Conservation (phyloP, 2,113 vertebrate species). For the Tricholaema leucomelas region DNA sequence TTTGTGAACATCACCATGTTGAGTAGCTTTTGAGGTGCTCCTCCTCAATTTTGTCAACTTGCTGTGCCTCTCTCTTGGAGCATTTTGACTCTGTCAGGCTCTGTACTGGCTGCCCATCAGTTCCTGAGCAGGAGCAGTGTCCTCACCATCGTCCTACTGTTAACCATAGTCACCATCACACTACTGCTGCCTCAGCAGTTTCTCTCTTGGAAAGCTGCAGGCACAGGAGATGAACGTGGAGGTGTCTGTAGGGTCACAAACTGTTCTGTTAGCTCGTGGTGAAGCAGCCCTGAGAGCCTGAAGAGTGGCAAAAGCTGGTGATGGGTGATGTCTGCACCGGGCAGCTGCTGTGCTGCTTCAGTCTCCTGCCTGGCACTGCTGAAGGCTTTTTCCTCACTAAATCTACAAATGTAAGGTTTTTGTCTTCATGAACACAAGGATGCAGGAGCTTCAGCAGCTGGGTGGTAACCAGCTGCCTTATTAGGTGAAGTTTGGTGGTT, state of each 20-base stretch:
- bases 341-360: background rate
- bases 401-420: background rate
- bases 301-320: background rate
- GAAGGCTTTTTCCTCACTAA: background rate
- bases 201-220: no score
- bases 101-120: no score
- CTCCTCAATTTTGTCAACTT: background rate
- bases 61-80: accelerated
- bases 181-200: no score
- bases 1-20: background rate
- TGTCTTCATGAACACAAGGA: background rate
- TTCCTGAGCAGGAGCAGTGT: no score
- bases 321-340: no score
- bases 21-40: background rate
- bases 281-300: background rate
- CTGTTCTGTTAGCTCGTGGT: no score
- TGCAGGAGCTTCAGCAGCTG: background rate
- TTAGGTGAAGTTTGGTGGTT: no score
- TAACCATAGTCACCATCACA: no score
- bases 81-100: accelerated
- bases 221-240: no score
- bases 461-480: background rate
- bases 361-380: background rate
- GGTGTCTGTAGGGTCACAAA: no score
- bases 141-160: no score